phyloP scores from a whole-genome alignment of 53 echinoderm and acorn worm genomes.

The Astropecten irregularis region DNA sequence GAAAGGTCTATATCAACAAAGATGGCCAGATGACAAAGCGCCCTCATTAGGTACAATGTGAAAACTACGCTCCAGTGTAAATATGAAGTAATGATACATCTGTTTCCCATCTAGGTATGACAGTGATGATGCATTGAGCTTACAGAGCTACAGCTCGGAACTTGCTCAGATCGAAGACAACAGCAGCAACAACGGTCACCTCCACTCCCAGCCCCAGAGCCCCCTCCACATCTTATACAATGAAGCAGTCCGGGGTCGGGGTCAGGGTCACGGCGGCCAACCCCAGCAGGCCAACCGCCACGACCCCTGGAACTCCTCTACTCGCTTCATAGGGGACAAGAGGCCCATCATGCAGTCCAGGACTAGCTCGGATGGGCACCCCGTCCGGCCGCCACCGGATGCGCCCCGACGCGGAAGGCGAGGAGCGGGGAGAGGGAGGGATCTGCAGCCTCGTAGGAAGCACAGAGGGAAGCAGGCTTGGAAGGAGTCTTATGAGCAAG shows the following conservation, averaged over 20 bases:
- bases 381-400: neutral
- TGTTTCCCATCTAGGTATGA: neutral
- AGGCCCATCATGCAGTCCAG: neutral
- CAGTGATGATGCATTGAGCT: constrained; percentile 19
- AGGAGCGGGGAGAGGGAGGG: neutral
- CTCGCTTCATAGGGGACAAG: neutral
- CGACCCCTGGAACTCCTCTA: constrained; percentile 48
- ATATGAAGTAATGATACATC: neutral
- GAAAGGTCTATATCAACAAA: no score
- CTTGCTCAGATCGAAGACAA: neutral
- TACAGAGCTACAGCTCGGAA: constrained; percentile 32
- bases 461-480: neutral
- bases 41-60: no score
- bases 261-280: no score
- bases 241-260: neutral
- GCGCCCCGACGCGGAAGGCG: neutral
- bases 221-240: neutral
- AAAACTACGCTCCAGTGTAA: no score
- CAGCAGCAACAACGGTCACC: neutral
- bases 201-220: neutral
- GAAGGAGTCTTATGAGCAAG: neutral
- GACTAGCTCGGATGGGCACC: neutral
- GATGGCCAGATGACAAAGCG: no score
- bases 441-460: no score
- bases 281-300: neutral